A percentile compares a stretch with the other conserved stretches of the same genome.
phyloP scores from a whole-genome alignment of 2,888 invertebrate genomes.

The Yponomeuta sedellus region DNA sequence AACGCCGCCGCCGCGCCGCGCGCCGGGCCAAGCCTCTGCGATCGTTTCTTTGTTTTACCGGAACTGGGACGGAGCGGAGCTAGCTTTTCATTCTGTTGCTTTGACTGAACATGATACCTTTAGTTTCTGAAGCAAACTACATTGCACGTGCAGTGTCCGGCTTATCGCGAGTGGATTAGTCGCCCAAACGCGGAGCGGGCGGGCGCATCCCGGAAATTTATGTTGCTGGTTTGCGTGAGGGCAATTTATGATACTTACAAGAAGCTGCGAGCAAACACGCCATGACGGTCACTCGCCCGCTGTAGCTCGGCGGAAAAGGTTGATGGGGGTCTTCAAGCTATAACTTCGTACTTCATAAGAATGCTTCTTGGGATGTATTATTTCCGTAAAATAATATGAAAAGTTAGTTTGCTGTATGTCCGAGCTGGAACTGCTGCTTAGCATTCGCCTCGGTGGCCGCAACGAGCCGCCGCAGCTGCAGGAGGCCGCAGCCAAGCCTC shows the following conservation, averaged over 20 bases:
- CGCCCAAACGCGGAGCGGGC: neutral
- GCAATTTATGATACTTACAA: conserved; percentile 1
- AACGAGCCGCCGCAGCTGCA: too few relatives aligned
- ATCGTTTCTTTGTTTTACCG: neutral
- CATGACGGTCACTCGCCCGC: neutral
- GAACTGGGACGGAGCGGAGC: neutral
- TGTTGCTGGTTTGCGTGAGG: neutral
- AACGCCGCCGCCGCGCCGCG: neutral
- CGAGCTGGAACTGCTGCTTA: neutral
- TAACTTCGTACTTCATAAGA: neutral
- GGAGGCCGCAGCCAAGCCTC: neutral
- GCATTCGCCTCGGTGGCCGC: neutral
- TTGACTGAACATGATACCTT: neutral
- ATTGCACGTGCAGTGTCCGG: conserved; percentile 8
- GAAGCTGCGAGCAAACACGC: neutral
- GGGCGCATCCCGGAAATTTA: neutral
- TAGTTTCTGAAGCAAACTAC: neutral
- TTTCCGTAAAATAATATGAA: neutral
- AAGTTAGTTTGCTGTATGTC: neutral
- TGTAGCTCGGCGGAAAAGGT: too few relatives aligned
- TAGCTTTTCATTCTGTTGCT: neutral
- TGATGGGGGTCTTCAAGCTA: too few relatives aligned
- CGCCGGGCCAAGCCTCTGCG: neutral
- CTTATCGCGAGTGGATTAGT: conserved; percentile 1
- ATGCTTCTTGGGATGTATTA: neutral